Percentiles rank a stretch among this genome's conserved stretches.
Evolutionary conservation across 2,113 vertebrate species (phyloP).

Genomic region (Myotis brandtii): DNA sequence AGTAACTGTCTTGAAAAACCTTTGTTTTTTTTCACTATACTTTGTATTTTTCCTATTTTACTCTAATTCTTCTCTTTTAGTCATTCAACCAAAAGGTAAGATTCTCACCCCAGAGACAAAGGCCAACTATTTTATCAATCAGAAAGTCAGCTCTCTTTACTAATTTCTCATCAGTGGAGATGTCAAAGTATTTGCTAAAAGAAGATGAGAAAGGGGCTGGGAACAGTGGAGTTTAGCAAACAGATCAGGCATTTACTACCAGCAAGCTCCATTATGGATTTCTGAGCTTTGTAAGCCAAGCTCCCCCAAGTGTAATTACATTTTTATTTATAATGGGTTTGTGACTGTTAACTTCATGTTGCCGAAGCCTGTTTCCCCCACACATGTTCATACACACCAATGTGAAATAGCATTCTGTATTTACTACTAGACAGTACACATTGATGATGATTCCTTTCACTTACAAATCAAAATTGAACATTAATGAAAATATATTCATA

Average conservation of each 20-base stretch:
- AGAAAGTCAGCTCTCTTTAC: slow-evolving; percentile 68
- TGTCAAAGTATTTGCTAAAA: slow-evolving; percentile 79
- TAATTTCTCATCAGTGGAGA: slow-evolving; percentile 75
- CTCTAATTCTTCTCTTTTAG: slow-evolving; percentile 61
- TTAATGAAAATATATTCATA: slow-evolving; percentile 80
- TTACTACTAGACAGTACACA: slow-evolving; percentile 76
- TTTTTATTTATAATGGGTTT: slow-evolving; percentile 89
- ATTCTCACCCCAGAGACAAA: slow-evolving; percentile 71
- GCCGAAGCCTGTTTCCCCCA: slow-evolving; percentile 72
- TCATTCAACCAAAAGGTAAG: slow-evolving; percentile 71
- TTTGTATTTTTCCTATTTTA: slow-evolving; percentile 63
- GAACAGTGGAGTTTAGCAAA: slow-evolving; percentile 84
- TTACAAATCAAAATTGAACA: slow-evolving; percentile 76
- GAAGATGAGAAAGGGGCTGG: slow-evolving; percentile 72
- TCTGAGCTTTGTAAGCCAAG: slow-evolving; percentile 87
- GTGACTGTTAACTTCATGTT: slow-evolving; percentile 85
- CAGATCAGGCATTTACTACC: slow-evolving; percentile 86
- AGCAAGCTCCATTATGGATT: slow-evolving; percentile 85
- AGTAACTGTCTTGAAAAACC: background rate
- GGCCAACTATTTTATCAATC: slow-evolving; percentile 58
- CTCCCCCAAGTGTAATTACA: slow-evolving; percentile 88
- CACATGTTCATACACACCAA: slow-evolving; percentile 43
- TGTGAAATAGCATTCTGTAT: slow-evolving; percentile 74
- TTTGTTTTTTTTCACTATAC: slow-evolving; percentile 20
- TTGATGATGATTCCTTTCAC: slow-evolving; percentile 74